Evolutionary conservation across 2,888 invertebrate species (phyloP), one percentile per base, ranked within the genome.

Genomic region (Caenorhabditis drosophilae): DNA sequence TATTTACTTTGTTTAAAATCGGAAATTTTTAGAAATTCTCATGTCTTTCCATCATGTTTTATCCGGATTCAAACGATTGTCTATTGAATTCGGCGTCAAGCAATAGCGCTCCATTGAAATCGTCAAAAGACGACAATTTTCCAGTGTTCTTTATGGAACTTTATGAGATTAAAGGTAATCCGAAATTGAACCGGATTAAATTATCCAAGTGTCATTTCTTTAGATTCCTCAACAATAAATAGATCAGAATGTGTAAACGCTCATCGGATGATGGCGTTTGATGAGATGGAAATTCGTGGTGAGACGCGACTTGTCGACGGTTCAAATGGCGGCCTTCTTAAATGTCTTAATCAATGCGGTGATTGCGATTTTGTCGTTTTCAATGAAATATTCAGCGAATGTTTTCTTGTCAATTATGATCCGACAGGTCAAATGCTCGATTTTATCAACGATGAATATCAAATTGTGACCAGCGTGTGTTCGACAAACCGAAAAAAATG

Each of bases 71-170:
- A 16, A 58, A 61, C 2, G 67, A 73, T 20, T 73, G 73, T 49
- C 57, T 73, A 12, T 40, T 73, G 41, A 73, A 73, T 40, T 59
- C 72, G n/a, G 72, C 67, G 12, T 60, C 68, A 1, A 57, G 60
- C 20, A 45, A 47, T 7, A 44, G 59, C 4, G 63, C 58, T 9
- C 20, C 27, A 2, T 15, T 67, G 26, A 60, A 50, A 36, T 50
- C 47, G 34, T 67, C 67, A 16, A n/a, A n/a, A n/a, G 56, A 63
- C 6, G 55, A 55, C n/a, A 69, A 63, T 1, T 69, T 55, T 46
- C 53, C 61, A 26, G 68, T 72, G 22, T 52, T 45, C 4, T 69
- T 57, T 34, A 61, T 69, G 54, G 72, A 72, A 27, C 12, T 67
- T 20, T 53, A 61, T 23, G 57, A 45, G 20, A 22, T 67, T 22